These are phyloP conservation scores for Luperina testacea DNA, from an alignment of 2,888 invertebrate genomes.

Conservation along the genomic window DNA sequence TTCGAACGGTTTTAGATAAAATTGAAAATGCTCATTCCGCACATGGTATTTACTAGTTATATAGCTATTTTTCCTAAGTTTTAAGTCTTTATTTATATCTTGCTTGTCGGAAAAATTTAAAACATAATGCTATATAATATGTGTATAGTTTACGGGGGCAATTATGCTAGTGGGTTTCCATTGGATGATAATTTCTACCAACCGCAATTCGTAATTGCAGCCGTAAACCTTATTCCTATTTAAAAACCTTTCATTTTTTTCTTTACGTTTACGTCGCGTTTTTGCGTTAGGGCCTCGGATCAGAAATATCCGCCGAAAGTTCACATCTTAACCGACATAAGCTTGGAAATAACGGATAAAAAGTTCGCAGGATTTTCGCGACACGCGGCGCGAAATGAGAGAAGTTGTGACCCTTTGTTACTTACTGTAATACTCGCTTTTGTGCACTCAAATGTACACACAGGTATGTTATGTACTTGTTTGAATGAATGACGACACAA, in stretches of 20 bases:
- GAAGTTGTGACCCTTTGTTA: constrained; percentile 79
- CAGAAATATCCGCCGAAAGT: constrained; percentile 13
- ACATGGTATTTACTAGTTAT: not conserved
- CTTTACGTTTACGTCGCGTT: not conserved
- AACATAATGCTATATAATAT: not conserved
- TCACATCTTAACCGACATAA: constrained; percentile 45
- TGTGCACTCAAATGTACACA: constrained; percentile 36
- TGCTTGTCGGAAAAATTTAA: not conserved
- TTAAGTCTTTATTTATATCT: not conserved
- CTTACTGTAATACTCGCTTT: constrained; percentile 69
- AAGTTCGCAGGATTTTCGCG: constrained; percentile 77
- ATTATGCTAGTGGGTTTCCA: no score
- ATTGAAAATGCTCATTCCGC: not conserved
- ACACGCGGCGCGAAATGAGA: constrained; percentile 74
- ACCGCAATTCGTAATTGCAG: no score
- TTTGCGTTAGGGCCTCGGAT: not conserved
- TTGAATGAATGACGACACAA: constrained; percentile 36
- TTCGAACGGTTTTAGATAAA: not conserved
- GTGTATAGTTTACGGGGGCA: no score
- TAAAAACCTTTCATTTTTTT: not conserved
- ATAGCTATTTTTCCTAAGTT: not conserved
- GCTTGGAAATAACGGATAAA: constrained; percentile 72
- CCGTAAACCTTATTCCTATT: not conserved
- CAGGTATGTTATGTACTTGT: constrained; percentile 20
- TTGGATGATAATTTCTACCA: no score